Base-by-base conservation (phyloP, 2,113 vertebrate species). In the Scalopus aquaticus region DNA sequence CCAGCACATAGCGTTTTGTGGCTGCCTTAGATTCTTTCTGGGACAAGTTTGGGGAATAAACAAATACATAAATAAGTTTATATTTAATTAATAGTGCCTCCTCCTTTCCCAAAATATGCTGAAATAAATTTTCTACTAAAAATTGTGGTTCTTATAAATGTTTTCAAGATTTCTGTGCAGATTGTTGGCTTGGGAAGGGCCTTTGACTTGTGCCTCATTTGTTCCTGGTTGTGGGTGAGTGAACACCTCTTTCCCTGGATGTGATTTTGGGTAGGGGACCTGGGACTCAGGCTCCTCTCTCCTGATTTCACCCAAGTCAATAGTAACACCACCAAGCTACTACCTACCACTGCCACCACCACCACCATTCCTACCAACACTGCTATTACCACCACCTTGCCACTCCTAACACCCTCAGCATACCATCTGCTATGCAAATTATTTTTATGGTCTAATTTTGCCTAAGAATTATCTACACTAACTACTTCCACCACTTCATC, bases 61-160 rank as follows among this genome's bases (percentile, higher is more conserved):
- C 88, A 97, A 84, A 82, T 76, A 67, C 64, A 82, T 64, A 94
- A 92, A 80, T 93, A 96, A 89, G 77, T 91, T 94, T 90, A 95
- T 85, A 69, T 90, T 93, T 92, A 94, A 94, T 94, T 83, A 93
- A 82, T 64, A 92, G 44, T 70, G 74, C 80, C 56, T 26, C 78
- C 22, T 83, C 32, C 49, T 90, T 93, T 91, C 67, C 76, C 19
- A 69, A 89, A 94, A 92, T 95, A 82, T 88, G 88, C 88, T 76
- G 77, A 95, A 90, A 60, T 84, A 74, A 85, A 78, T 54, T 93
- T 95, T 81, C 80, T 88, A 24, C 72, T 80, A 74, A 89, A 89
- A 86, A 35, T 42, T 46, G 30, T 11, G 84, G 70, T 88, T 94
- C 79, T 89, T 76, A 78, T 37, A 88, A 81, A 94, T 73, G 74